Base-by-base conservation (phyloP, 2,113 vertebrate species). In the Larimichthys crocea region DNA sequence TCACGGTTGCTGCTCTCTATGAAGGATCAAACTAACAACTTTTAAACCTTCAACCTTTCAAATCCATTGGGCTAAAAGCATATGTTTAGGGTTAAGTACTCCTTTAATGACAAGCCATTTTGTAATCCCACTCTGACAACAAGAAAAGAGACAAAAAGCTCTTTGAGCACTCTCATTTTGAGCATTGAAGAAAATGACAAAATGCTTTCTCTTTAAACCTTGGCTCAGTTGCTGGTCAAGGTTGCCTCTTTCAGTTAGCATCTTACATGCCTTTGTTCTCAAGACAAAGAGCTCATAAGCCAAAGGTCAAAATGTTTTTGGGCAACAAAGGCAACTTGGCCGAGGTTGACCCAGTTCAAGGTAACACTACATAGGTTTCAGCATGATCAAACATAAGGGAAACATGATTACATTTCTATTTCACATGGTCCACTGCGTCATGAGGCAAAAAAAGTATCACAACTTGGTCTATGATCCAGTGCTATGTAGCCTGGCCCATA, bases 21-120 rank as follows among this genome's bases (percentile, higher is more conserved):
- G 26, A 56, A 50, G 10, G n/a, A 42, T 52, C 16, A 60, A 48
- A 44, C n/a, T 17, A 44, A 24, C 22, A 53, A 19, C 55, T 69
- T 29, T 62, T n/a, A 68, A 61, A 31, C 42, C 2, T 26, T 66
- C 56, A 50, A 73, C 9, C 70, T 61, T 31, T 73, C 8, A 48
- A 42, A 29, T 16, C 26, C 40, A 3, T 0, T 0, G 16, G 52
- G 50, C 26, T 65, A 1, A 72, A 49, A 42, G 52, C 24, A 50
- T 48, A 22, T 26, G 24, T 57, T 73, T 40, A 59, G 0, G 8
- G 7, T 29, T 3, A 60, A 19, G n/a, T 66, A 52, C 60, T 52
- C 14, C 14, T 67, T 67, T 59, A 63, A 56, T 53, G 19, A 20
- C 6, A 15, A 19, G 10, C 31, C 6, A 35, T 35, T 35, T 35